A percentile compares a stretch with the other conserved stretches of the same genome.
Evolutionary conservation across 2,113 vertebrate genomes (phyloP).

Genomic region (Tachuris rubrigastra): DNA sequence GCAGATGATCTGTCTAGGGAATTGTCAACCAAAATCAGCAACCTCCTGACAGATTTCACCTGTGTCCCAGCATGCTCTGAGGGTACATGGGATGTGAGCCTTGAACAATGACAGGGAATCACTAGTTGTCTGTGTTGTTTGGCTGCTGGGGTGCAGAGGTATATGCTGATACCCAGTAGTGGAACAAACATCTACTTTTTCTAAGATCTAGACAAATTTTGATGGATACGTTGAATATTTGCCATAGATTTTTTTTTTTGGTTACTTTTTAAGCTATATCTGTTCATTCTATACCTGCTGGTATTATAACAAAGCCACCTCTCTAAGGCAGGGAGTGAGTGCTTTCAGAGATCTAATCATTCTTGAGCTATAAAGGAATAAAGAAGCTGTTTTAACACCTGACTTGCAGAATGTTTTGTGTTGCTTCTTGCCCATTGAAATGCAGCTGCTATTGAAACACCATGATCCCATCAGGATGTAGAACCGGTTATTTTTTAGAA

Average conservation of each 20-base stretch:
- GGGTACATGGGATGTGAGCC: neutral
- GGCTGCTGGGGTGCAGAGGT: neutral
- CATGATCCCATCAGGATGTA: neutral
- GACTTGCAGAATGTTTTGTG: conserved; percentile 41
- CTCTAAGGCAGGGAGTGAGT: neutral
- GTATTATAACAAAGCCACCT: neutral
- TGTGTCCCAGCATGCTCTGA: neutral
- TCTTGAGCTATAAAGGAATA: conserved; percentile 29
- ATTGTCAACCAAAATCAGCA: conserved; percentile 26
- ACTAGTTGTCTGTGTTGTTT: neutral
- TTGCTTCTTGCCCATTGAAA: conserved; percentile 17
- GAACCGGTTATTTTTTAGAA: neutral
- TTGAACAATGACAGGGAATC: neutral
- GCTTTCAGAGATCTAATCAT: conserved; percentile 25
- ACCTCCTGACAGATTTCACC: neutral
- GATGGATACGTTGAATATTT: neutral
- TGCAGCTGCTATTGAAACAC: conserved; percentile 12
- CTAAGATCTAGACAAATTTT: neutral
- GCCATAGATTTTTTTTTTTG: neutral
- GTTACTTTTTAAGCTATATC: neutral
- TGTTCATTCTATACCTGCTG: neutral
- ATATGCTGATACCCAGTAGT: neutral
- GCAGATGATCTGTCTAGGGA: neutral
- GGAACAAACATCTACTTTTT: neutral
- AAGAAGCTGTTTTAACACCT: conserved; percentile 37